Evolutionary conservation across 2,888 invertebrate genomes (phyloP).

Genomic region (Drosophila picticornis): DNA sequence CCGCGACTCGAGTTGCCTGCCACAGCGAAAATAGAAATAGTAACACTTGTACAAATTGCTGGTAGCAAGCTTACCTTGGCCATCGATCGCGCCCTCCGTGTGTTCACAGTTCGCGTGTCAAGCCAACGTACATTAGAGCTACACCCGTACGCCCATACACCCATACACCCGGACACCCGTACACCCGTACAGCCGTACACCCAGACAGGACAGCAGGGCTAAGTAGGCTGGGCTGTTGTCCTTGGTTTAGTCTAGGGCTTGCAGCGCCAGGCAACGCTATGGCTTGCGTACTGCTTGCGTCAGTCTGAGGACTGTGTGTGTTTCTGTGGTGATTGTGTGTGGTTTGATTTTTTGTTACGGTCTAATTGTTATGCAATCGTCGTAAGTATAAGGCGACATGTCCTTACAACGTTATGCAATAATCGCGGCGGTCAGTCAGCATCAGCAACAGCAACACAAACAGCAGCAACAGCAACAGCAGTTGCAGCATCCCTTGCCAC

Average conservation of each 20-base stretch:
- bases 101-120: constrained; percentile 45
- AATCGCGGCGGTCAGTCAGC: constrained; percentile 83
- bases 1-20: background rate
- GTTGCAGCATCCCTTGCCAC: constrained; percentile 40
- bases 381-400: constrained; percentile 84
- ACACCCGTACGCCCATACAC: background rate
- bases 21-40: constrained; percentile 40
- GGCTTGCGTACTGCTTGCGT: constrained; percentile 22
- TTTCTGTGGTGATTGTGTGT: constrained; percentile 10
- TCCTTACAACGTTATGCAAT: constrained; percentile 89
- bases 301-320: constrained; percentile 37
- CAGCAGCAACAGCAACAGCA: background rate
- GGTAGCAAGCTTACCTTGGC: constrained; percentile 56
- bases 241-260: constrained; percentile 73
- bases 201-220: constrained; percentile 29
- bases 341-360: constrained; percentile 47
- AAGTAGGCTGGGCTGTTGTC: constrained; percentile 55
- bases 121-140: constrained; percentile 29
- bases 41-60: constrained; percentile 43
- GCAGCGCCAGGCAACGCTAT: constrained; percentile 35
- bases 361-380: constrained; percentile 77
- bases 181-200: background rate
- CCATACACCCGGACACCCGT: background rate
- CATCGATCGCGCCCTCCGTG: constrained; percentile 63
- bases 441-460: constrained; percentile 55